Conservation (phyloP, 2,797 vertebrate species). For the Poecilia wingei region DNA sequence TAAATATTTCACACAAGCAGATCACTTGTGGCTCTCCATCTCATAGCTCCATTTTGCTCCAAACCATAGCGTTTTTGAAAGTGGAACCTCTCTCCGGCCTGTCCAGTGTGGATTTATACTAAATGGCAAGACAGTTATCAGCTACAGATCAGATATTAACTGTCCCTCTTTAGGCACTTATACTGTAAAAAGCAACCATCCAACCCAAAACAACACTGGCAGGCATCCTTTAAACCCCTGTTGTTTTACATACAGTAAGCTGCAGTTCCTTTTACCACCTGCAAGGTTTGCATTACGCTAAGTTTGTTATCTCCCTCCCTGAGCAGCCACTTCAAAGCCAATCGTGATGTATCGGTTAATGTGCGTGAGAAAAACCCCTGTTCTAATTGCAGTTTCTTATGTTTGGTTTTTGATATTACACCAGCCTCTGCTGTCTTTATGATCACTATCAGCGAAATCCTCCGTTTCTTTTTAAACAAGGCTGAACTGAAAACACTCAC, state of each 20-base stretch:
- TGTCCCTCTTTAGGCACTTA: background rate
- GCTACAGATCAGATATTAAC: background rate
- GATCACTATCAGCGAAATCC: conserved; percentile 68
- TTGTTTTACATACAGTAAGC: conserved; percentile 23
- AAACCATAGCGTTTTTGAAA: background rate
- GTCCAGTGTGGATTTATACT: background rate
- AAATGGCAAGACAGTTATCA: background rate
- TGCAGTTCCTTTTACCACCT: conserved; percentile 52
- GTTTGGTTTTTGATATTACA: conserved; percentile 46
- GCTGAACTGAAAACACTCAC: conserved; percentile 72
- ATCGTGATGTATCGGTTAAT: conserved; percentile 7
- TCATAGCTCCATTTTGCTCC: background rate
- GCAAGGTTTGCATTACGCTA: conserved; percentile 56
- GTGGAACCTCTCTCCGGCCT: background rate
- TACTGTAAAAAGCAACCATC: conserved; percentile 26
- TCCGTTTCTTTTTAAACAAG: conserved; percentile 78
- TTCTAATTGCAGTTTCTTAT: conserved; percentile 45
- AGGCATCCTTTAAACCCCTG: conserved; percentile 55
- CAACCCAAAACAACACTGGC: conserved; percentile 44
- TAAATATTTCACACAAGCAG: background rate
- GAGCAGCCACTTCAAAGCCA: conserved; percentile 51
- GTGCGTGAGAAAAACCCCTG: conserved; percentile 18
- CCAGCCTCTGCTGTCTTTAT: conserved; percentile 52
- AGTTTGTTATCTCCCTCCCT: conserved; percentile 43
- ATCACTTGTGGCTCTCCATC: background rate